These are phyloP conservation scores for Troides oblongomaculatus DNA, from an alignment of 2,888 invertebrate species.

Conservation along the genomic window DNA sequence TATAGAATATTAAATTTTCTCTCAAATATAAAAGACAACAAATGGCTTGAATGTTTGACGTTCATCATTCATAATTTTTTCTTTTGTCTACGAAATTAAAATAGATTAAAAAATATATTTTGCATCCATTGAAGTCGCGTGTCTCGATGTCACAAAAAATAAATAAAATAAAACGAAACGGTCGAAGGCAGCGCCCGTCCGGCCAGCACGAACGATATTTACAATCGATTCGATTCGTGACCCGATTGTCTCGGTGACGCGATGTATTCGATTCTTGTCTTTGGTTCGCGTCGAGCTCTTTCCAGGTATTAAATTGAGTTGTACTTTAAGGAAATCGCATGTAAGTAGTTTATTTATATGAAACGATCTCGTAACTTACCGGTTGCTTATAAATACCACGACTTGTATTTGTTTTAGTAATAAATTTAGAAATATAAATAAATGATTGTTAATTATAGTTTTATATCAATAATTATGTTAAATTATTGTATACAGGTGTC, in stretches of 20 bases:
- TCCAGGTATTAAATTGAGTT: conserved; percentile 35
- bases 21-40: too few species aligned
- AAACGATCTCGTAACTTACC: not conserved
- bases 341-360: not conserved
- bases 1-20: too few species aligned
- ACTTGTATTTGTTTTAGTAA: too few species aligned
- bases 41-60: too few species aligned
- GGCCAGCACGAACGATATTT: conserved; percentile 43
- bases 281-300: conserved; percentile 41
- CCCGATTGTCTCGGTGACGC: conserved; percentile 50
- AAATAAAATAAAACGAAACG: conserved; percentile 5
- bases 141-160: conserved; percentile 19
- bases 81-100: too few species aligned
- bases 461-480: too few species aligned
- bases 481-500: too few species aligned
- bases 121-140: conserved; percentile 23
- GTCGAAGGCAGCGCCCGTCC: conserved; percentile 36
- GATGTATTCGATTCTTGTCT: conserved; percentile 59
- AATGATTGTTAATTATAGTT: too few species aligned
- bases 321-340: conserved; percentile 30
- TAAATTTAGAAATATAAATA: too few species aligned
- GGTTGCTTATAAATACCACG: not conserved
- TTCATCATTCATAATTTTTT: too few species aligned
- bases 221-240: conserved; percentile 43
- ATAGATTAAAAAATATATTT: too few species aligned